Evolutionary conservation across 92 coral and sea anemone species (phyloP), one percentile per base, ranked within the genome.

Genomic region (Parazoanthus darwini): DNA sequence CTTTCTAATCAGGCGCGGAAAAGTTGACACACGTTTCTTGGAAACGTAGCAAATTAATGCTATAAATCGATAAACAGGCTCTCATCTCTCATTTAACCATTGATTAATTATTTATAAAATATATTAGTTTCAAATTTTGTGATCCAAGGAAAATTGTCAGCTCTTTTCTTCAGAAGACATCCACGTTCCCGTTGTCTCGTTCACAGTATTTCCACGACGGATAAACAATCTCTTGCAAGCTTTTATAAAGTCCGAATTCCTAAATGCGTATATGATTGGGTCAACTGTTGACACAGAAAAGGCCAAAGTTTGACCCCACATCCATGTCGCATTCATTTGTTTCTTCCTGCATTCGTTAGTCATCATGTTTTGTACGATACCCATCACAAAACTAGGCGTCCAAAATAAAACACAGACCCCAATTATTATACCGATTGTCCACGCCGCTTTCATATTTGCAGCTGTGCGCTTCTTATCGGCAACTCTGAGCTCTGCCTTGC

Each of bases 281-380:
- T 84, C 87, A 72, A 84, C 6, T 4, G 79, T 71, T 44, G 87
- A 84, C 75, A 84, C 15, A 15, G 87, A 71, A 50, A 84, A 84
- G 6, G 87, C 87, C 0, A 84, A 39, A 7, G 87, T 84, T 75
- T 84, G 87, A 11, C 66, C 87, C 87, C 87, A 84, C 65, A 84
- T 43, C 87, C 87, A 84, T 14, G 67, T 84, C 10, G 79, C 87
- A 51, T 84, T 84, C 87, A 84, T 84, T 23, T 84, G 87, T 20
- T 50, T 72, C 16, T 84, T 84, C 46, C 43, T 84, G 39, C 87
- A 84, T 8, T 72, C 87, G 26, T 84, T 36, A 29, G 78, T 71
- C 87, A 84, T 84, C 87, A 84, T 84, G n/a, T 84, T 84, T 84
- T 84, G 87, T 9, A 72, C 87, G 33, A 84, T 37, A n/a, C 87